Evolutionary conservation across 2,888 invertebrate genomes (phyloP), one percentile per base, ranked within the genome.

Genomic region (Eudemis profundana): DNA sequence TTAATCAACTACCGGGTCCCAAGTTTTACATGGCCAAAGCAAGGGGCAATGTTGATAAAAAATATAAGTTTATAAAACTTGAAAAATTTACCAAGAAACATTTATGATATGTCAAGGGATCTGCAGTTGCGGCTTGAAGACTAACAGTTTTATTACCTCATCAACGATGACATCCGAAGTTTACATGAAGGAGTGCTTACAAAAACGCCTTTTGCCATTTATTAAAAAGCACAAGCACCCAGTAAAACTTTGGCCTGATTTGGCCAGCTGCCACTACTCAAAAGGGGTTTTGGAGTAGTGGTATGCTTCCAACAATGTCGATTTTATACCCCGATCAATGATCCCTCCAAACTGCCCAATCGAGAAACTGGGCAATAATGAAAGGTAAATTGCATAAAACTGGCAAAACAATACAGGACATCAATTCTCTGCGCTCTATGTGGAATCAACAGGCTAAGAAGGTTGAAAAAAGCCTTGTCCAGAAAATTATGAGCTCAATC

Each of bases 381-480:
- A 50, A 50, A 50, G 15, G 15, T 14, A 50, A 51, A 29, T 36
- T 51, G 15, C 15, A 51, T 33, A 36, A 51, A 8, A 51, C 19
- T 33, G 17, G 33, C 12, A 51, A 33, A 33, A 33, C 29, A 10
- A 36, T 51, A 15, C 17, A 36, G 15, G 15, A 36, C 17, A 51
- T 36, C 23, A 8, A 14, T 14, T 5, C 27, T n/a, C 8, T 49
- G 21, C 47, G 27, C n/a, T 27, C 23, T 14, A 27, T 14, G 47
- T 49, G 50, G 33, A 50, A 50, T 27, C 33, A 33, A 50, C 50
- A 50, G 10, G 10, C 33, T 29, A 50, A 50, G 50, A 50, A 50
- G 33, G 33, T 50, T 5, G 27, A 27, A 27, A 27, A 27, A 27
- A 27, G 27, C 27, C 27, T 27, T 27, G 27, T 27, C 27, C 27